Percentiles rank a stretch among this genome's conserved stretches.
These are phyloP conservation scores for Helobdella robusta DNA, from an alignment of 2,888 invertebrate species.

Conservation along the genomic window DNA sequence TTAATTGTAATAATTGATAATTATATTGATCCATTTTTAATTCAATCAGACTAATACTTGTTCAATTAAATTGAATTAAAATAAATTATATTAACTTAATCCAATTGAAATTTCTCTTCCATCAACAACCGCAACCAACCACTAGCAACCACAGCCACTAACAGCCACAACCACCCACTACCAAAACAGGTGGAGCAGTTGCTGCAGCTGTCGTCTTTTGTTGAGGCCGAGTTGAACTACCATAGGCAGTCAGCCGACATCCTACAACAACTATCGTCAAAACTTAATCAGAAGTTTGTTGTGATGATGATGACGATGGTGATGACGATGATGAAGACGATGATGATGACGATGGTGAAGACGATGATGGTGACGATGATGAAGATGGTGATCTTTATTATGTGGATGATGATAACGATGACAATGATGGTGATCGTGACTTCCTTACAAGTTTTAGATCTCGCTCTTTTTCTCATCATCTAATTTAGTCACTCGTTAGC, in stretches of 20 bases:
- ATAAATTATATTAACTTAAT: no score
- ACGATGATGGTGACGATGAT: not conserved
- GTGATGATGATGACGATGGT: no score
- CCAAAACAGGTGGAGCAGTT: slow-evolving; percentile 80
- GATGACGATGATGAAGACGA: slow-evolving; percentile 16
- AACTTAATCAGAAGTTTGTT: slow-evolving; percentile 67
- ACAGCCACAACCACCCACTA: not conserved
- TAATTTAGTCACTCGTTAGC: no score
- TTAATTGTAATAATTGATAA: not conserved
- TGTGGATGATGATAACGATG: no score
- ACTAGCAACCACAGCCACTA: no score
- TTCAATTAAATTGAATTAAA: no score
- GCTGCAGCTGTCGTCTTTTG: slow-evolving; percentile 88
- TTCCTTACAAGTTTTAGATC: no score
- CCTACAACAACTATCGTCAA: slow-evolving; percentile 72
- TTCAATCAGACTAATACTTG: no score
- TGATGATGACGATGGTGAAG: not conserved
- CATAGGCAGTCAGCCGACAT: slow-evolving; percentile 92
- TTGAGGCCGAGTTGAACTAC: slow-evolving; percentile 88
- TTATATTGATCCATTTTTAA: not conserved
- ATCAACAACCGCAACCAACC: no score
- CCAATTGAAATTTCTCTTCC: no score
- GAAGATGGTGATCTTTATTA: no score
- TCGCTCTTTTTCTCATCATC: no score
- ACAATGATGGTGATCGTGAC: not conserved